A percentile compares a stretch with the other conserved stretches of the same genome.
Conservation (phyloP, 2,797 vertebrate genomes). For the Anabacerthia variegaticeps region DNA sequence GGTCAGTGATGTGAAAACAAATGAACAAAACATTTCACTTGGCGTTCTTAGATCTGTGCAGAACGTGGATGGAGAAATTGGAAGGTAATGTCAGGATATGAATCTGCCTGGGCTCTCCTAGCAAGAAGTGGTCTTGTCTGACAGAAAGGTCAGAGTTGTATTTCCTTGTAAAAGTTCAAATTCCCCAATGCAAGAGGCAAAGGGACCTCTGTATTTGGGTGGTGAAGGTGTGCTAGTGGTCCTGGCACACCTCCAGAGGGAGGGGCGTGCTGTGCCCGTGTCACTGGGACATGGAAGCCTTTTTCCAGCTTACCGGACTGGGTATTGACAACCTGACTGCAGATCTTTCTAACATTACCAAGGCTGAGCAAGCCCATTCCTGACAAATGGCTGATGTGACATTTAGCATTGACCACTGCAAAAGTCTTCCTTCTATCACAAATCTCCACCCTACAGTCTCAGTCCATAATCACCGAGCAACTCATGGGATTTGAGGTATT, state of each 20-base stretch:
- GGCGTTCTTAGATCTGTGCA: neutral
- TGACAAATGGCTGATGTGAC: neutral
- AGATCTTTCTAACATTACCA: neutral
- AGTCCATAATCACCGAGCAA: accelerated
- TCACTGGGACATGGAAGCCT: neutral
- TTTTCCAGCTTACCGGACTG: neutral
- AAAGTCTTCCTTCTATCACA: neutral
- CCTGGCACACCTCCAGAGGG: accelerated
- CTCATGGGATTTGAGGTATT: neutral
- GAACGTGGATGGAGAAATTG: accelerated
- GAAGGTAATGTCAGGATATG: neutral
- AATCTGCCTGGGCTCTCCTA: neutral
- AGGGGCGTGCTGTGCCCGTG: neutral
- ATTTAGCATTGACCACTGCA: neutral
- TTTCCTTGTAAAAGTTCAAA: neutral
- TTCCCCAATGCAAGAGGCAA: neutral
- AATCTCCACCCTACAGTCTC: neutral
- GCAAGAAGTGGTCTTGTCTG: neutral
- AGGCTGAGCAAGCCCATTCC: neutral
- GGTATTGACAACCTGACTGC: neutral
- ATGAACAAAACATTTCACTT: neutral
- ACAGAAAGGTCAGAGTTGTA: neutral
- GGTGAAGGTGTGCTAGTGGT: neutral
- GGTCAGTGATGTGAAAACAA: neutral
- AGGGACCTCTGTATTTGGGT: neutral